Evolutionary conservation across 2,888 invertebrate species (phyloP), one percentile per base, ranked within the genome.

Genomic region (Iselma pallidipennis): DNA sequence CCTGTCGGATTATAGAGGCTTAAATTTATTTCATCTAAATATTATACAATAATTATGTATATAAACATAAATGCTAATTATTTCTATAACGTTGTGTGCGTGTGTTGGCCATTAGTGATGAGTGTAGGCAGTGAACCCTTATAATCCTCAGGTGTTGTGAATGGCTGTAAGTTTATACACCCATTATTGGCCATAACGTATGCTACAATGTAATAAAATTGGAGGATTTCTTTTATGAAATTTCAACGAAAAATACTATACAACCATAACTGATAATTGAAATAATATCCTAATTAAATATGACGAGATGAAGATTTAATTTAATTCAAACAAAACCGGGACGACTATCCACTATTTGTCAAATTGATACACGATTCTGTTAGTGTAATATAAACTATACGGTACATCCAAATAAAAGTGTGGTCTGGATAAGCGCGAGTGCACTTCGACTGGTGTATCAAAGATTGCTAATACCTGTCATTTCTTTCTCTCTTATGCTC

Each of bases 351-450:
- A n/a, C n/a, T 42, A 59, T 57, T 63, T 55, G 55, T 28, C 49
- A 59, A 59, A 63, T 63, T 63, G 63, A 59, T 63, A 63, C 56
- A 55, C 63, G 52, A 59, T 63, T 63, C 59, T 59, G 50, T 63
- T 57, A 50, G 57, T 59, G 21, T 42, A 10, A 12, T 14, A n/a
- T n/a, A n/a, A n/a, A n/a, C n/a, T n/a, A n/a, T n/a, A n/a, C n/a
- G n/a, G n/a, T n/a, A n/a, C n/a, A n/a, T n/a, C n/a, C n/a, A n/a
- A n/a, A n/a, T n/a, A n/a, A n/a, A n/a, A n/a, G n/a, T n/a, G n/a
- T n/a, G n/a, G n/a, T n/a, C n/a, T n/a, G n/a, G n/a, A n/a, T n/a
- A n/a, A n/a, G n/a, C n/a, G n/a, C n/a, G n/a, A n/a, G n/a, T n/a
- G n/a, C n/a, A n/a, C n/a, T n/a, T n/a, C n/a, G n/a, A n/a, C n/a